These are phyloP conservation scores for Siphlonurus alternatus DNA, from an alignment of 2,888 invertebrate genomes.

Conservation along the genomic window DNA sequence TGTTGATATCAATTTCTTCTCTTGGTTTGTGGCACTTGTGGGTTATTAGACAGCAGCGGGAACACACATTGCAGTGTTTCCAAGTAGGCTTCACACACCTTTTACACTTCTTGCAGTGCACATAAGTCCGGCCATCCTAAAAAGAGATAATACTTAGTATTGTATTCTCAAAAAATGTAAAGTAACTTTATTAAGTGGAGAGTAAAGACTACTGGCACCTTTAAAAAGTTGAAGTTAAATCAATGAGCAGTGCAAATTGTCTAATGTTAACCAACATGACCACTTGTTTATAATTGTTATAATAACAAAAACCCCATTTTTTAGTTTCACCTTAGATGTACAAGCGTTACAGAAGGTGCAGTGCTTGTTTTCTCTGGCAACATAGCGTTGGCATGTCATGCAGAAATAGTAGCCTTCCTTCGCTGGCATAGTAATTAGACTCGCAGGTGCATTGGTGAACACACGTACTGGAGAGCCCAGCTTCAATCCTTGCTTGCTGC, in stretches of 20 bases:
- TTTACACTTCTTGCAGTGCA: slow-evolving; percentile 45
- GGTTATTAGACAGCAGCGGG: slow-evolving; percentile 38
- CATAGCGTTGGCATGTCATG: slow-evolving; percentile 51
- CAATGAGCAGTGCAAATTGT: not conserved
- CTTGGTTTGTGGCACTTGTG: slow-evolving; percentile 33
- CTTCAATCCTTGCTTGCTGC: slow-evolving; percentile 33
- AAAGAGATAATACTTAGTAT: slow-evolving; percentile 8
- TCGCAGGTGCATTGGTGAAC: slow-evolving; percentile 59
- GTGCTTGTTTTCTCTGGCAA: slow-evolving; percentile 48
- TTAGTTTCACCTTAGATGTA: slow-evolving; percentile 47
- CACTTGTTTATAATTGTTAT: too few relatives aligned
- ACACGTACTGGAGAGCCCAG: slow-evolving; percentile 72
- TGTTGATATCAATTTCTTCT: not conserved
- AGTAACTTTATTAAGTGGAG: too few relatives aligned
- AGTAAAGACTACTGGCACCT: too few relatives aligned
- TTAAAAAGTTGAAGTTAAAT: too few relatives aligned
- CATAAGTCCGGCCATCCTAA: slow-evolving; percentile 47
- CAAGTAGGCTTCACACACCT: slow-evolving; percentile 75
- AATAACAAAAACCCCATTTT: too few relatives aligned
- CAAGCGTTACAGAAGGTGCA: slow-evolving; percentile 55
- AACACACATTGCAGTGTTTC: slow-evolving; percentile 57
- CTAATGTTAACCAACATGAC: not conserved
- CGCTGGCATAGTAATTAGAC: slow-evolving; percentile 31
- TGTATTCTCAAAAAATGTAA: not conserved
- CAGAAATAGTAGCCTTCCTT: slow-evolving; percentile 57